Base-by-base conservation (phyloP, 2,113 vertebrate genomes). In the Bubo blakistoni region DNA sequence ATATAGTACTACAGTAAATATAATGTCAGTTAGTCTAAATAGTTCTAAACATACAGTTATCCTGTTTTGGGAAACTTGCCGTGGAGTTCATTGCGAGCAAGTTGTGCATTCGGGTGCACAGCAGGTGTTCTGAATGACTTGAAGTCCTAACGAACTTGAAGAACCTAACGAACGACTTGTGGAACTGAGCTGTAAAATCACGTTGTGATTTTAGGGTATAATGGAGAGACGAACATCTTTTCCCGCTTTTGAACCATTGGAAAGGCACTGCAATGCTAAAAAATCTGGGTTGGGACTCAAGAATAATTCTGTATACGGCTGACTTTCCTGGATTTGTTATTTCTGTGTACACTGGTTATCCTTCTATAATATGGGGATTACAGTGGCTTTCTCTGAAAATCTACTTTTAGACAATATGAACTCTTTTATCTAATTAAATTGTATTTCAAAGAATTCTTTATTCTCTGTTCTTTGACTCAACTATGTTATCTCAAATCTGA, bases 41-140 rank as follows among this genome's bases (percentile, higher is more conserved):
- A 27, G 2, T 66, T 91, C 11, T 7, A 70, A 27, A 76, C 5
- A 4, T 32, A 20, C 0, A 5, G 5, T 15, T 57, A 36, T 55
- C 7, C 5, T 26, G 9, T 46, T 86, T 70, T 51, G 7, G 9
- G 24, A 55, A 81, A 52, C 30, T 58, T 51, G 10, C 5, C 17
- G 16, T 21, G 13, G 25, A 66, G 3, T 58, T 73, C 9, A 21
- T 13, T 65, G 32, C 46, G 14, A 84, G 7, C 3, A 42, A 51
- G 7, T 16, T 36, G 10, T 34, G 3, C 0, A 0, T 59, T 74
- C 27, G 22, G 4, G 9, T 32, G 9, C 8, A 18, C 4, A 4
- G 40, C 17, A 63, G 19, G 2, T 70, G 19, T 81, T 38, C 16
- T 29, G 9, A 86, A 76, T 34, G 15, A 86, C 6, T 49, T 81